Percentiles rank a stretch among this genome's conserved stretches.
Conservation (phyloP, 1,140 invertebrate genomes). For the Drosophila bocki region DNA sequence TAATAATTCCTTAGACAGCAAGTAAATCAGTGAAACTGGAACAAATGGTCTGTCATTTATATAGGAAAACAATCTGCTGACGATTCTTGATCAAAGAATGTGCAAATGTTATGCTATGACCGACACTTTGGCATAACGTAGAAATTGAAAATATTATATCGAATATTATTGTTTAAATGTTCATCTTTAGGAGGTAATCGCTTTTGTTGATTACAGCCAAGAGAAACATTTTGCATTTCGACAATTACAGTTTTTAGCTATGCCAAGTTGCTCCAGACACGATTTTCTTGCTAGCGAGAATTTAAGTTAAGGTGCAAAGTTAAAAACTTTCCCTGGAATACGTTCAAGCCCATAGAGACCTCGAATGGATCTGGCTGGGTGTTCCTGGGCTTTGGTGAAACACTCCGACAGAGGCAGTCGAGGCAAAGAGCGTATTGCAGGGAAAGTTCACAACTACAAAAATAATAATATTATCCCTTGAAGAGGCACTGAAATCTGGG, state of each 20-base stretch:
- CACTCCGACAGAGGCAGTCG: conserved; percentile 41
- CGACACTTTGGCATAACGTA: conserved; percentile 45
- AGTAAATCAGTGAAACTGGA: conserved; percentile 11
- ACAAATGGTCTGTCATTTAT: conserved; percentile 27
- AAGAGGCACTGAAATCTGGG: conserved; percentile 38
- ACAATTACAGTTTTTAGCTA: conserved; percentile 71
- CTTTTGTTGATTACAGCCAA: conserved; percentile 42
- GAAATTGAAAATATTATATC: conserved; percentile 67
- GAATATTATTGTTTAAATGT: conserved; percentile 73
- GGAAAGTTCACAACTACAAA: conserved; percentile 31
- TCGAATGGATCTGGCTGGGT: conserved; percentile 22
- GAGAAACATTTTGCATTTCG: conserved; percentile 81
- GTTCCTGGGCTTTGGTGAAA: conserved; percentile 64
- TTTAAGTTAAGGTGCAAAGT: not conserved
- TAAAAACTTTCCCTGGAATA: conserved; percentile 46
- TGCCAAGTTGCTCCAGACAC: conserved; percentile 38
- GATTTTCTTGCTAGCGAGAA: conserved; percentile 6
- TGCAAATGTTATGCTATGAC: conserved; percentile 36
- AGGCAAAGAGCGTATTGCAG: conserved; percentile 38
- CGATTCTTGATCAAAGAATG: conserved; percentile 63
- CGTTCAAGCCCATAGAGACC: conserved; percentile 60
- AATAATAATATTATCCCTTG: conserved; percentile 1
- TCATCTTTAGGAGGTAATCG: conserved; percentile 66
- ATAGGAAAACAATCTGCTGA: conserved; percentile 32
- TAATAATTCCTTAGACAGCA: conserved; percentile 9